Evolutionary conservation across 2,888 invertebrate genomes (phyloP), one percentile per base, ranked within the genome.

Genomic region (Agrotis puta): DNA sequence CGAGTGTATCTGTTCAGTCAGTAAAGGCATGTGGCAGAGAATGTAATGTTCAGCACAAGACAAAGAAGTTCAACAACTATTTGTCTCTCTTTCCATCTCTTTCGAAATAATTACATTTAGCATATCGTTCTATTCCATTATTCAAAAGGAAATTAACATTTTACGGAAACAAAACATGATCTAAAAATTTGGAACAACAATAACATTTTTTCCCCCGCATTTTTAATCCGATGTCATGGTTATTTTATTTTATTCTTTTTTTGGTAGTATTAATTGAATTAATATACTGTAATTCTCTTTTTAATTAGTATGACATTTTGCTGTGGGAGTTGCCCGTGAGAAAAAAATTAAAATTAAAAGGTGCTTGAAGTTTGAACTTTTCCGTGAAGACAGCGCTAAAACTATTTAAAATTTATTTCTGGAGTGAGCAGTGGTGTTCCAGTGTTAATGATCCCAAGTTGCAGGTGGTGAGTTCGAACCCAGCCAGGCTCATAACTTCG

Each of bases 171-270:
- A 58, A 70, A 70, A 48, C 1, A 27, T 39, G 14, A 14, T 50
- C 24, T 45, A 47, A 57, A 39, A 66, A 59, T 20, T 51, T 33
- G 45, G 11, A 47, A 14, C 16, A 14, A 43, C 11, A 73, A 27
- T 61, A 51, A 45, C 7, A 22, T 50, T 58, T 22, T 3, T 22
- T 33, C 33, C 5, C 45, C 45, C 9, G 43, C 50, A n/a, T 74
- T 56, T 76, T 50, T 61, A 76, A 66, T 76, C 61, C 54, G 27
- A 43, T 76, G 33, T 43, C 14, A 47, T n/a, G 14, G n/a, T 2
- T 43, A 16, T 18, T 51, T 68, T 57, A 27, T 33, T 61, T 24
- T 47, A 67, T 20, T 48, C 33, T 66, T 62, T 7, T 22, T 18
- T 27, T 22, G 13, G 18, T 22, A 43, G 57, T 43, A n/a, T 39